A percentile compares a stretch with the other conserved stretches of the same genome.
phyloP scores from a whole-genome alignment of 2,797 vertebrate species.

The Eremophila alpestris region DNA sequence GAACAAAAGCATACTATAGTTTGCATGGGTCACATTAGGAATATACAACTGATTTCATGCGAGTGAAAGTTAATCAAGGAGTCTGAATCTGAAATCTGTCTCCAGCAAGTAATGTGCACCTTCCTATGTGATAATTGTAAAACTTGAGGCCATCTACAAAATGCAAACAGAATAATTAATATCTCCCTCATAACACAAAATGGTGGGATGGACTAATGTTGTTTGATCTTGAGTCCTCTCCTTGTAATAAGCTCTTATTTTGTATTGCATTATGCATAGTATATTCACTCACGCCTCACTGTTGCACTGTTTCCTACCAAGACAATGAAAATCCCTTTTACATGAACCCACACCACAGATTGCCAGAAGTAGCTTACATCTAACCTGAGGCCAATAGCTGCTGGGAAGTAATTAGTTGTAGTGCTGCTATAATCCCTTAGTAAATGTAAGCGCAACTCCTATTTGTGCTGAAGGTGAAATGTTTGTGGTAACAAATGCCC shows the following conservation, averaged over 20 bases:
- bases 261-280: constrained; percentile 46
- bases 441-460: constrained; percentile 72
- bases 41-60: background rate
- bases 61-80: background rate
- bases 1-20: background rate
- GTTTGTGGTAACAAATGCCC: constrained; percentile 78
- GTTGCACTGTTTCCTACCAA: constrained; percentile 37
- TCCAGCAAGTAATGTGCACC: constrained; percentile 16
- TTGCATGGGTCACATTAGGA: background rate
- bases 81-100: background rate
- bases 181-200: constrained; percentile 31
- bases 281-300: background rate
- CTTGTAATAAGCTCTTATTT: constrained; percentile 55
- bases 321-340: constrained; percentile 49
- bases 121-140: constrained; percentile 39
- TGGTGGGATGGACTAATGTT: constrained; percentile 43
- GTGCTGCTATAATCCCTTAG: constrained; percentile 73
- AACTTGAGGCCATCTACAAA: constrained; percentile 19
- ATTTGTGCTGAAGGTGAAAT: constrained; percentile 77
- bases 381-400: constrained; percentile 73
- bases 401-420: constrained; percentile 80
- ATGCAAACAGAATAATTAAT: constrained; percentile 62
- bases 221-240: constrained; percentile 33
- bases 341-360: constrained; percentile 51
- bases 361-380: constrained; percentile 67